Conservation (phyloP, 2,797 vertebrate genomes). For the Alosa sapidissima region DNA sequence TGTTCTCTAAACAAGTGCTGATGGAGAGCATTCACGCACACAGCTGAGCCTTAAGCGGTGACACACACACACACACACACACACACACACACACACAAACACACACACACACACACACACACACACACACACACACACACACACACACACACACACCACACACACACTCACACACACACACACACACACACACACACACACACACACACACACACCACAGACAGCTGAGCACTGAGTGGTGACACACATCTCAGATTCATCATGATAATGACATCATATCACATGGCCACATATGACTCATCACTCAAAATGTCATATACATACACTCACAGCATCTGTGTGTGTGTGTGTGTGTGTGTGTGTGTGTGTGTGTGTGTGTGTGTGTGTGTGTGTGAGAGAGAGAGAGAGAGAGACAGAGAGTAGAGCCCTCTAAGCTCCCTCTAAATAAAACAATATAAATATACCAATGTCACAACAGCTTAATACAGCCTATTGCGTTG, state of each 20-base stretch:
- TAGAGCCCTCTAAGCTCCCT: neutral
- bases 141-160: neutral
- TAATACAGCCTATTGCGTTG: too few species aligned
- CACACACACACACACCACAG: neutral
- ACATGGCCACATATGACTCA: neutral
- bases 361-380: constrained; percentile 8
- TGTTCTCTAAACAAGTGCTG: neutral
- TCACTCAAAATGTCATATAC: neutral
- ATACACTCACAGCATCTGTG: neutral
- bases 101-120: neutral
- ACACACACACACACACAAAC: neutral
- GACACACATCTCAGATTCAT: neutral
- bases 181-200: neutral
- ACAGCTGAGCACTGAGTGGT: neutral
- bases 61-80: neutral
- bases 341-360: constrained; percentile 18
- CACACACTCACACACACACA: neutral
- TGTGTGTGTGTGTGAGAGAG: too few species aligned
- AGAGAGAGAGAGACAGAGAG: neutral
- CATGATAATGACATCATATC: neutral
- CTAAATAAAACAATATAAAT: too few species aligned
- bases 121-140: neutral
- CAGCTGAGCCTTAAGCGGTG: too few species aligned
- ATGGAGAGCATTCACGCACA: too few species aligned
- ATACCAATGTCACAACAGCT: too few species aligned